Base-by-base conservation (phyloP, 2,888 invertebrate species). In the Eupsilia transversa region DNA sequence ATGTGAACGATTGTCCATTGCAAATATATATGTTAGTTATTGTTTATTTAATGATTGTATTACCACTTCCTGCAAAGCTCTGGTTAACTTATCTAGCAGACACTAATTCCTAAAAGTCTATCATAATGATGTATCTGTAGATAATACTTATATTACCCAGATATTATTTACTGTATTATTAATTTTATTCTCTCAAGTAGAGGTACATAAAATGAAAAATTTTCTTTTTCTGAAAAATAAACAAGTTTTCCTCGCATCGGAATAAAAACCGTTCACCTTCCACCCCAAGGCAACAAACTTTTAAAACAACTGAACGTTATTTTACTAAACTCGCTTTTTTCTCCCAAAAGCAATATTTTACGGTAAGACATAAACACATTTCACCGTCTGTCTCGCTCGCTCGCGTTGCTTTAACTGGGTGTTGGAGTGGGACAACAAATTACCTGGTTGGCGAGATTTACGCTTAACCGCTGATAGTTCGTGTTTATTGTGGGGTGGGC, bases 341-440 rank as follows among this genome's bases (percentile, higher is more conserved):
- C 65, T 68, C 33, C 60, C 12, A 61, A 57, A 64, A 72, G 80
- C 74, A 74, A 79, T 87, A 83, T 75, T 80, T 86, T 80, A 85
- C 74, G 41, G 59, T 64, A 69, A 83, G 80, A 83, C 80, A 85
- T 83, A 79, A 86, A 83, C 84, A 86, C 87, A 87, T 80, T 87
- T 87, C 64, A 83, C 46, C 46, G 30, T 17, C 9, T 43, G 3
- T 38, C 72, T 61, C 63, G 10, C 57, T 66, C 60, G 35, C 46
- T 23, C 74, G 5, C 52, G 23, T 23, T 0, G 56, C 43, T 57
- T 46, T 20, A 46, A 2, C 6, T 23, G 7, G 43, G 41, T 35
- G 57, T 67, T 60, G 49, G 72, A 56, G 49, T 30, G 66, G 30
- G 59, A 83, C 68, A 72, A 74, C 60, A 72, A 76, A 85, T 74